Percentiles rank a stretch among this genome's conserved stretches.
Evolutionary conservation across 2,888 invertebrate genomes (phyloP).

Genomic region (Cybosia mesomella): DNA sequence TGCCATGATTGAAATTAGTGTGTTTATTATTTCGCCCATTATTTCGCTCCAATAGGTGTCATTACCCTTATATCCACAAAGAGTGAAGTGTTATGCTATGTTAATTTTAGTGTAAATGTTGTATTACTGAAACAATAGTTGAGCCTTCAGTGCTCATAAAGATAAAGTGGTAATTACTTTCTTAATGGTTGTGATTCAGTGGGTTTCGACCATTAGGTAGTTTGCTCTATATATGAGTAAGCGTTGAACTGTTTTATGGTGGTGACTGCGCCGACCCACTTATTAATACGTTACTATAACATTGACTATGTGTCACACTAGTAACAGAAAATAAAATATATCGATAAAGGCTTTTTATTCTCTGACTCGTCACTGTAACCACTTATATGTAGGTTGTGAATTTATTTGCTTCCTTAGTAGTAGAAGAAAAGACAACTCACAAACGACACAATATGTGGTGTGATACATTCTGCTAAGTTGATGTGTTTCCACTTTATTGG

Average conservation of each 20-base stretch:
- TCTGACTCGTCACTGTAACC: background rate
- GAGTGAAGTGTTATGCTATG: slow-evolving; percentile 9
- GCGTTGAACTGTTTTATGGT: slow-evolving; percentile 51
- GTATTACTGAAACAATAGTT: slow-evolving; percentile 58
- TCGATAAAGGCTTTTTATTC: slow-evolving; percentile 7
- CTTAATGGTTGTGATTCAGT: slow-evolving; percentile 64
- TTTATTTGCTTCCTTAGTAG: background rate
- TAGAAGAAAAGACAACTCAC: background rate
- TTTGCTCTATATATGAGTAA: slow-evolving; percentile 49
- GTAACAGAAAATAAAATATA: slow-evolving; percentile 13
- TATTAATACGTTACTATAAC: slow-evolving; percentile 19
- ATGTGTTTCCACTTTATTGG: no score
- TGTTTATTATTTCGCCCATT: background rate
- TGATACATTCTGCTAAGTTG: no score
- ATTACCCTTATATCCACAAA: background rate
- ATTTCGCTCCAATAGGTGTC: background rate
- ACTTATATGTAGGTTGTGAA: background rate
- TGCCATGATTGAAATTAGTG: background rate
- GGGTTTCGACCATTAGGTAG: slow-evolving; percentile 50
- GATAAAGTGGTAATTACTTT: slow-evolving; percentile 79
- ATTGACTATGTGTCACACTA: slow-evolving; percentile 39
- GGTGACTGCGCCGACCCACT: slow-evolving; percentile 49
- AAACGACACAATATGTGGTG: background rate
- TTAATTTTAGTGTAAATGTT: slow-evolving; percentile 54
- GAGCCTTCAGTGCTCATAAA: slow-evolving; percentile 73